phyloP scores from a whole-genome alignment of 2,888 invertebrate species.

The Dermolepida albohirtum region DNA sequence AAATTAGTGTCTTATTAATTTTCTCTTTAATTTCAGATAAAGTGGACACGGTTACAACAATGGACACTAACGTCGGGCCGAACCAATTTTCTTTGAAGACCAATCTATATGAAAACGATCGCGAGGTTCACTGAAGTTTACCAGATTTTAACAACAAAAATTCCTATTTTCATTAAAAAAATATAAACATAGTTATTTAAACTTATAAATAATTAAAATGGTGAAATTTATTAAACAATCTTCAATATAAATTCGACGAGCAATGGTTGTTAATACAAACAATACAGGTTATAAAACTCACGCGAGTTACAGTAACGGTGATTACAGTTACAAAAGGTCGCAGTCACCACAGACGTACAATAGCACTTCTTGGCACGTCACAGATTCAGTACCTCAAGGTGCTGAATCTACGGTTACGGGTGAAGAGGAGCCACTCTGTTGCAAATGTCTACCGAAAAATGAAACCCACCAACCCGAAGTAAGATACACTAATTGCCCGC shows the following conservation, averaged over 20 bases:
- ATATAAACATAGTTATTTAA: neutral
- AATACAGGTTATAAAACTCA: slow-evolving; percentile 51
- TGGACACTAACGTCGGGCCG: too few relatives aligned
- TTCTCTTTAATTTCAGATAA: too few relatives aligned
- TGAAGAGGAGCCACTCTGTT: slow-evolving; percentile 46
- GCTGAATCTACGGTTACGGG: slow-evolving; percentile 28
- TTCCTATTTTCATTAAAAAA: neutral
- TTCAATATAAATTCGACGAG: slow-evolving; percentile 42
- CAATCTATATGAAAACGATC: too few relatives aligned
- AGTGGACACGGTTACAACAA: too few relatives aligned
- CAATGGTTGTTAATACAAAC: slow-evolving; percentile 53
- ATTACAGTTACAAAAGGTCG: slow-evolving; percentile 46
- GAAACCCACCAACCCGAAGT: slow-evolving; percentile 45
- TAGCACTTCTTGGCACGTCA: slow-evolving; percentile 58
- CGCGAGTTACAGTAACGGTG: slow-evolving; percentile 46
- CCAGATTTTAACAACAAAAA: too few relatives aligned
- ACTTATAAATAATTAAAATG: neutral
- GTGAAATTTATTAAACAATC: neutral
- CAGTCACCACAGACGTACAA: slow-evolving; percentile 57
- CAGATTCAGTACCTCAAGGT: slow-evolving; percentile 48
- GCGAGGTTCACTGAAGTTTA: too few relatives aligned
- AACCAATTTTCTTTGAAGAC: too few relatives aligned
- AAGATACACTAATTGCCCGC: slow-evolving; percentile 56
- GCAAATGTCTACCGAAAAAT: slow-evolving; percentile 48
- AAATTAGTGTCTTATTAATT: too few relatives aligned